Conservation (phyloP, 2,113 vertebrate genomes). For the Laticauda laticaudata region DNA sequence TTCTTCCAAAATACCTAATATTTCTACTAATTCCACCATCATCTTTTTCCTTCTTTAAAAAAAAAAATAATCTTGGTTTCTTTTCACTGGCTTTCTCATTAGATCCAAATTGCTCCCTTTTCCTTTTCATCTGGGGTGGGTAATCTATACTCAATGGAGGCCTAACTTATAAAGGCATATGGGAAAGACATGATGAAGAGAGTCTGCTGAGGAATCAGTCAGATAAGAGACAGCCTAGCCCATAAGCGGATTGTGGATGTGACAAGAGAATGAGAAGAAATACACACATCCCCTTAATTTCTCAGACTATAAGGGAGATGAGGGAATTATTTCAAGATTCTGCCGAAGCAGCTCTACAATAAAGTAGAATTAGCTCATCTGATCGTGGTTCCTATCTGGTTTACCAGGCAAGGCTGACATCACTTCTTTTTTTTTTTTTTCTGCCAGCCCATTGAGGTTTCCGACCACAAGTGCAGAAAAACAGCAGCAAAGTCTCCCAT, state of each 20-base stretch:
- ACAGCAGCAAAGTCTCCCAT: not conserved
- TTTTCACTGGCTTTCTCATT: not conserved
- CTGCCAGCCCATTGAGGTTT: not conserved
- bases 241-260: not conserved
- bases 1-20: not conserved
- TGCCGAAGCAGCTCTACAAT: not conserved
- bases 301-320: not conserved
- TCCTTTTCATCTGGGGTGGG: not conserved
- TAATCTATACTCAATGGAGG: not conserved
- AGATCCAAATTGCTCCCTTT: not conserved
- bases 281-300: no score
- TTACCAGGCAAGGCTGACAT: not conserved
- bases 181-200: not conserved
- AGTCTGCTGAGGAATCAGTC: not conserved
- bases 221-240: not conserved
- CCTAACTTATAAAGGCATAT: not conserved
- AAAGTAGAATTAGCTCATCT: not conserved
- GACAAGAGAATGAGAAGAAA: not conserved
- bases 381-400: not conserved
- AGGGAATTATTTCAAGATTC: not conserved
- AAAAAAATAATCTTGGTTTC: not conserved
- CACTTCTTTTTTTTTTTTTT: not conserved
- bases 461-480: not conserved
- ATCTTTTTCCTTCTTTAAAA: not conserved
- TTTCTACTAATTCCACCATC: not conserved